Evolutionary conservation across 1,140 invertebrate species (phyloP).

Genomic region (Bombus polaris): DNA sequence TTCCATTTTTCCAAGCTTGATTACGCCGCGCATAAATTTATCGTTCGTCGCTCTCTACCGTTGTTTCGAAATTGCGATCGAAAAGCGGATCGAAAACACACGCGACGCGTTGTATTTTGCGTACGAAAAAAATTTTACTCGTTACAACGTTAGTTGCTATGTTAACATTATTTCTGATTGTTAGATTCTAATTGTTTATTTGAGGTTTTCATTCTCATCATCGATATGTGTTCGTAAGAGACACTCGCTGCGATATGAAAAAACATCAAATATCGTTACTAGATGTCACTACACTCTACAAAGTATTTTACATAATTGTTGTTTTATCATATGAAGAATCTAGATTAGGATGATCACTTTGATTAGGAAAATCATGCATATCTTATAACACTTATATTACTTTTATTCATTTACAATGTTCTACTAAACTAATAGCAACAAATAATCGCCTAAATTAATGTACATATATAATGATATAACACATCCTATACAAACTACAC

Average conservation of each 20-base stretch:
- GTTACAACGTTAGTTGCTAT: too few species aligned
- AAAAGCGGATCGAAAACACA: background rate
- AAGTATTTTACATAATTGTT: background rate
- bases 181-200: background rate
- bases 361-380: background rate
- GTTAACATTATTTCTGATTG: background rate
- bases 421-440: background rate
- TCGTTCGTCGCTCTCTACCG: background rate
- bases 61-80: background rate
- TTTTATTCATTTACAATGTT: background rate
- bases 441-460: background rate
- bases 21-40: conserved; percentile 62
- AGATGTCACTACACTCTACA: too few species aligned
- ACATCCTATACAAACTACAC: too few species aligned
- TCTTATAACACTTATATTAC: background rate
- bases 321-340: background rate
- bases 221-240: background rate
- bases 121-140: too few species aligned
- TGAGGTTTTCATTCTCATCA: too few species aligned
- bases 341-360: background rate
- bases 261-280: background rate
- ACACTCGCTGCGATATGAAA: background rate
- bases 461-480: too few species aligned
- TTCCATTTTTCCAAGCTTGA: conserved; percentile 60
- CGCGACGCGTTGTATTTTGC: background rate